Percentiles rank a stretch among this genome's conserved stretches.
Conservation (phyloP, 2,113 vertebrate genomes). For the Hylia prasina region DNA sequence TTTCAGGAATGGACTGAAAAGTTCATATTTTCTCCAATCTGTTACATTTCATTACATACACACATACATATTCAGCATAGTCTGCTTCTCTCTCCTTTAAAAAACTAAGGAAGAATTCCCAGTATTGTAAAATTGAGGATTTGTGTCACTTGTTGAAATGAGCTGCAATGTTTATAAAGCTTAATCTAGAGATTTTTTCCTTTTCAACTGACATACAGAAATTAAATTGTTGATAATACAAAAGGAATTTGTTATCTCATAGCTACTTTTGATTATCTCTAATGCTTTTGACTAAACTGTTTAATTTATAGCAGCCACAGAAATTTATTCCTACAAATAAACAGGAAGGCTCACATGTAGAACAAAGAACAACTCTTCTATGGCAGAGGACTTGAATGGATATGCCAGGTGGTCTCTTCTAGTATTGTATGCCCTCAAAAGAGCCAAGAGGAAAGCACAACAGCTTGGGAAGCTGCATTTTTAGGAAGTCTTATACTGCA, state of each 20-base stretch:
- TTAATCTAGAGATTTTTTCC: not conserved
- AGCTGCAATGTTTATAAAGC: not conserved
- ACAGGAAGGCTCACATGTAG: not conserved
- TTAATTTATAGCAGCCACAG: not conserved
- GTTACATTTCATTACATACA: not conserved
- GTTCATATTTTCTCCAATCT: not conserved
- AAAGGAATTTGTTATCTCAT: not conserved
- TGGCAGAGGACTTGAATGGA: not conserved
- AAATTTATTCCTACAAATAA: not conserved
- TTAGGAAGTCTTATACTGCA: not conserved
- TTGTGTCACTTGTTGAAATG: not conserved
- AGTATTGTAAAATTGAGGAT: not conserved
- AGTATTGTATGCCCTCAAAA: not conserved
- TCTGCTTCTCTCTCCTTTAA: not conserved
- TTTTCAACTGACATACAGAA: not conserved
- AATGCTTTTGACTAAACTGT: not conserved
- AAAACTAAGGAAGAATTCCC: not conserved
- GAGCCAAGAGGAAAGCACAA: not conserved
- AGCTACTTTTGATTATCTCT: not conserved
- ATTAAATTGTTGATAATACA: not conserved
- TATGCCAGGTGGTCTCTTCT: not conserved
- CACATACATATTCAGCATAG: not conserved
- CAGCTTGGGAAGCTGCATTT: not conserved
- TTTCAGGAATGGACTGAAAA: not conserved
- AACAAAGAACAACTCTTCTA: not conserved